phyloP scores from a whole-genome alignment of 2,888 invertebrate genomes.

The Halictus ligatus region DNA sequence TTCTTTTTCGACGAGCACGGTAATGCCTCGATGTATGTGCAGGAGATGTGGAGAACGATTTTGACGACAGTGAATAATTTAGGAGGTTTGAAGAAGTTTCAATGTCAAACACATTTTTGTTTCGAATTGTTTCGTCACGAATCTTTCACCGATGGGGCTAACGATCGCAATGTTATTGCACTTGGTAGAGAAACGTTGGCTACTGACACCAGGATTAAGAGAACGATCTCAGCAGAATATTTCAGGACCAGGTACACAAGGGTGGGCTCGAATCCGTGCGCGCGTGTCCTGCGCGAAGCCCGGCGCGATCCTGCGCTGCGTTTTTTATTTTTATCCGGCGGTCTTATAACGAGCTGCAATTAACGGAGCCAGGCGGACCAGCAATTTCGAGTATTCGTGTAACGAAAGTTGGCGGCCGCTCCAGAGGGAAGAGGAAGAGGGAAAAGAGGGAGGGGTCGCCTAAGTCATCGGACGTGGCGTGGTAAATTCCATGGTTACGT shows the following conservation, averaged over 20 bases:
- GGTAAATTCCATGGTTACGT: slow-evolving; percentile 41
- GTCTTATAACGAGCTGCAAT: slow-evolving; percentile 73
- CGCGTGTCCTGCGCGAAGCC: neutral
- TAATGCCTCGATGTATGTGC: no score
- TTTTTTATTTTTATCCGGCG: slow-evolving; percentile 39
- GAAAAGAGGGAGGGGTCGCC: slow-evolving; percentile 40
- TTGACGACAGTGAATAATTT: no score
- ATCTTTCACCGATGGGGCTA: neutral
- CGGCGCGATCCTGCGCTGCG: neutral
- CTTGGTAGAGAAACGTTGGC: neutral
- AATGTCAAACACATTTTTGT: neutral
- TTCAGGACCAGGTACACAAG: neutral
- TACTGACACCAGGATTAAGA: neutral
- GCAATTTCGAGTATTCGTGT: slow-evolving; percentile 72
- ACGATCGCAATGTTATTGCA: neutral
- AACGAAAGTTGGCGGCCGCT: neutral
- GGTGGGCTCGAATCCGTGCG: neutral
- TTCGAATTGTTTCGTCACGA: neutral
- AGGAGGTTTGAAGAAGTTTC: no score
- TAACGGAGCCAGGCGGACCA: slow-evolving; percentile 68
- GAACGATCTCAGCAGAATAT: neutral
- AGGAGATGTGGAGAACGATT: no score
- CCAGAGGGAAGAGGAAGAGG: neutral
- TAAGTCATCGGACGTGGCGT: slow-evolving; percentile 60
- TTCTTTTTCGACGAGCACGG: no score